Conservation (phyloP, 2,888 invertebrate genomes). For the Heliconius aoede region DNA sequence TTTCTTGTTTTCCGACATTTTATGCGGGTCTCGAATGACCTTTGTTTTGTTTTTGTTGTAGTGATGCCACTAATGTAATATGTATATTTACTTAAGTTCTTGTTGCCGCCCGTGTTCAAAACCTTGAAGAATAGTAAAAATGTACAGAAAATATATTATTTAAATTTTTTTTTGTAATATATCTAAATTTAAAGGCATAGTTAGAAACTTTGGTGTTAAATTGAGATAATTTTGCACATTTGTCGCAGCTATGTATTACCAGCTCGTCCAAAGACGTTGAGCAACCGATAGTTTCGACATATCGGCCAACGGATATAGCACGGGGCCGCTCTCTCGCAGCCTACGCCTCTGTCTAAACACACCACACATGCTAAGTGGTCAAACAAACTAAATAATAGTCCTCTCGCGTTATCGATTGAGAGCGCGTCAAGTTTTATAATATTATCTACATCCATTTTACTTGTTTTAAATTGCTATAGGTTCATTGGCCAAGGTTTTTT, state of each 20-base stretch:
- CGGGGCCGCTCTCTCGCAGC: conserved; percentile 77
- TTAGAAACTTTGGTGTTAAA: background rate
- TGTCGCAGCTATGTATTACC: conserved; percentile 25
- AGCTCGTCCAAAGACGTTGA: conserved; percentile 69
- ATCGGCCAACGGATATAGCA: conserved; percentile 73
- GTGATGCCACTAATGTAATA: conserved; percentile 49
- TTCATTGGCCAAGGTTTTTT: background rate
- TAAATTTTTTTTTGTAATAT: background rate
- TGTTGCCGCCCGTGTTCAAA: conserved; percentile 52
- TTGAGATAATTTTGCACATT: conserved; percentile 28
- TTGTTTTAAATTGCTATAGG: conserved; percentile 34
- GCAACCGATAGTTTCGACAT: conserved; percentile 76
- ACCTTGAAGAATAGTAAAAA: conserved; percentile 59
- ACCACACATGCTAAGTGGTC: conserved; percentile 69
- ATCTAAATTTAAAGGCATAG: background rate
- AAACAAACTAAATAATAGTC: conserved; percentile 63
- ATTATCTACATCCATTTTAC: conserved; percentile 39
- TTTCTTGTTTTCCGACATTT: conserved; percentile 39
- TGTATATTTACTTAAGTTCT: conserved; percentile 54
- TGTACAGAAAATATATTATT: background rate
- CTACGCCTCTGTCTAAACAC: conserved; percentile 74
- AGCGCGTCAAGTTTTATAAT: conserved; percentile 48
- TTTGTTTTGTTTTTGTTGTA: conserved; percentile 51
- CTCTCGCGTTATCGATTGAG: conserved; percentile 62
- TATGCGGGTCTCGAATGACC: conserved; percentile 59